Evolutionary conservation across 2,797 vertebrate genomes (phyloP).

Genomic region (Pseudochirops corinnae): DNA sequence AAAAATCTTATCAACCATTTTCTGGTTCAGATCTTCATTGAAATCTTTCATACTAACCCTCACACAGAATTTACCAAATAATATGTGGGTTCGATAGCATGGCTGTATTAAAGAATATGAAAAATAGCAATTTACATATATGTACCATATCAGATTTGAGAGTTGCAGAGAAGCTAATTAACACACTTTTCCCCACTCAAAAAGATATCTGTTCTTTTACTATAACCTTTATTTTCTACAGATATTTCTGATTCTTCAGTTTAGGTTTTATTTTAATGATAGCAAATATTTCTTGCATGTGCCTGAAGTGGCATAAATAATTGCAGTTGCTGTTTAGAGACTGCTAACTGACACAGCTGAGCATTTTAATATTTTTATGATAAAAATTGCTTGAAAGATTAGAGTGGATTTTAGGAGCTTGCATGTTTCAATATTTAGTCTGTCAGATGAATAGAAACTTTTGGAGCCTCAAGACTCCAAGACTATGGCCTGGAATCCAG

Average conservation of each 20-base stretch:
- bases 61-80: conserved; percentile 48
- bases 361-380: conserved; percentile 78
- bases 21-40: conserved; percentile 43
- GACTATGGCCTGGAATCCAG: conserved; percentile 81
- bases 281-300: conserved; percentile 82
- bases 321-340: conserved; percentile 67
- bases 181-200: conserved; percentile 38
- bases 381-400: conserved; percentile 69
- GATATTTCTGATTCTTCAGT: conserved; percentile 34
- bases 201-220: conserved; percentile 60
- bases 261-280: conserved; percentile 70
- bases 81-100: conserved; percentile 22
- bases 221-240: conserved; percentile 67
- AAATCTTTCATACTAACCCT: conserved; percentile 60
- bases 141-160: neutral
- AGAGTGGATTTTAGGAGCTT: conserved; percentile 68
- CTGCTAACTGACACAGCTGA: conserved; percentile 79
- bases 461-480: conserved; percentile 82
- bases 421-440: conserved; percentile 73
- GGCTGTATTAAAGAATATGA: conserved; percentile 22
- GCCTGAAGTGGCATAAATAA: conserved; percentile 80
- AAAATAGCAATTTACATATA: conserved; percentile 4
- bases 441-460: conserved; percentile 77
- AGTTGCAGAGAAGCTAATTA: conserved; percentile 59
- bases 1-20: conserved; percentile 62